These are phyloP conservation scores for Xylophagus ater DNA, from an alignment of 2,888 invertebrate genomes.

Conservation along the genomic window DNA sequence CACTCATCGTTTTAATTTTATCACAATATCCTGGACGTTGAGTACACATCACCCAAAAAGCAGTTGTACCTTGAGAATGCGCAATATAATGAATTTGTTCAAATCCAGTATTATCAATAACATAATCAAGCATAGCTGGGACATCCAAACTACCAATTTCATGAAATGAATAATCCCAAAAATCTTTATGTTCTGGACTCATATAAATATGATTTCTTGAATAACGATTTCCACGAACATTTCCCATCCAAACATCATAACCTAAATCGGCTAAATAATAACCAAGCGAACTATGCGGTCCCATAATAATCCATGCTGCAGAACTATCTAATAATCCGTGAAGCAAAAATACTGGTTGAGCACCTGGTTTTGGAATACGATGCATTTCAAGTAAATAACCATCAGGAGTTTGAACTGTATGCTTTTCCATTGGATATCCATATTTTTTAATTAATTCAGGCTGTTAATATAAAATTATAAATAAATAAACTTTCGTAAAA, in stretches of 20 bases:
- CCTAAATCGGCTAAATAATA: slow-evolving; percentile 38
- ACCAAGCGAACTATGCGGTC: slow-evolving; percentile 49
- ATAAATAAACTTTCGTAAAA: background rate
- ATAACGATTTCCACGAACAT: slow-evolving; percentile 48
- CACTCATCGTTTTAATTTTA: background rate
- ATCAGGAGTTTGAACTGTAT: slow-evolving; percentile 51
- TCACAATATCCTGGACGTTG: background rate
- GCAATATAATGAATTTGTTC: slow-evolving; percentile 56
- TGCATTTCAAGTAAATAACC: slow-evolving; percentile 59
- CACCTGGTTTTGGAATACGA: slow-evolving; percentile 43
- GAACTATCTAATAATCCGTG: slow-evolving; percentile 57
- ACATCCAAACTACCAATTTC: slow-evolving; percentile 66
- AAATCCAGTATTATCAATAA: slow-evolving; percentile 43
- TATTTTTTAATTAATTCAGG: slow-evolving; percentile 29
- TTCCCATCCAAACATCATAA: slow-evolving; percentile 46
- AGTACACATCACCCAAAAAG: slow-evolving; percentile 47
- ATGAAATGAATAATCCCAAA: slow-evolving; percentile 45
- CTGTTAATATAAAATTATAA: slow-evolving; percentile 26
- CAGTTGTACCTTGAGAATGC: slow-evolving; percentile 56
- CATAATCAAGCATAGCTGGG: slow-evolving; percentile 63
- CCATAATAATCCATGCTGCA: slow-evolving; percentile 54
- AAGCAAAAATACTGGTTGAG: slow-evolving; percentile 42
- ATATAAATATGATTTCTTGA: slow-evolving; percentile 40
- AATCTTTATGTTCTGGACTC: slow-evolving; percentile 10
- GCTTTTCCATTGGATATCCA: slow-evolving; percentile 47